phyloP scores from a whole-genome alignment of 2,888 invertebrate genomes.

The Biston betularia region DNA sequence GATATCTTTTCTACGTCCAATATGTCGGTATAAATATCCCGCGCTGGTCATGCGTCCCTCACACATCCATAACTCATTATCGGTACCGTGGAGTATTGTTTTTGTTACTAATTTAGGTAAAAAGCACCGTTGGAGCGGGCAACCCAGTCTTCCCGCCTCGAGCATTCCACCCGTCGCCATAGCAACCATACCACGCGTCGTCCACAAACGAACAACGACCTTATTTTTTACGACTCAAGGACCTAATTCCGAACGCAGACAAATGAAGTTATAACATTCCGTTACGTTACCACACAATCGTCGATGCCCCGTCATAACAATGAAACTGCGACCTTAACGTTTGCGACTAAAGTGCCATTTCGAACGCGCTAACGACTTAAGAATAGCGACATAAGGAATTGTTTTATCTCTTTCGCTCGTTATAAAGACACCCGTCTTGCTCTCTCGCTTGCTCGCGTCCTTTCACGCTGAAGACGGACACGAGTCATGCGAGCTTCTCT shows the following conservation, averaged over 20 bases:
- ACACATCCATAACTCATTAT: slow-evolving; percentile 59
- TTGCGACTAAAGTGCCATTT: slow-evolving; percentile 77
- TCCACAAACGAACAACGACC: slow-evolving; percentile 72
- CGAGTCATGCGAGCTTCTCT: slow-evolving; percentile 80
- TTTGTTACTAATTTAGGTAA: slow-evolving; percentile 74
- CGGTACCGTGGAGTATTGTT: slow-evolving; percentile 53
- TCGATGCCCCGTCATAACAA: slow-evolving; percentile 79
- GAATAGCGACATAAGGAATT: slow-evolving; percentile 85
- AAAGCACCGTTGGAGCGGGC: slow-evolving; percentile 67
- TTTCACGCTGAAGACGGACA: slow-evolving; percentile 78
- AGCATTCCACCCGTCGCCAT: slow-evolving; percentile 86
- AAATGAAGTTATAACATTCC: slow-evolving; percentile 84
- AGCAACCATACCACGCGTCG: slow-evolving; percentile 76
- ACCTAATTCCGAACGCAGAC: slow-evolving; percentile 66
- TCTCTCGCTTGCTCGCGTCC: slow-evolving; percentile 74
- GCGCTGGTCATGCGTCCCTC: slow-evolving; percentile 26
- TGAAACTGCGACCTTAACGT: slow-evolving; percentile 83
- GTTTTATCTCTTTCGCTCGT: slow-evolving; percentile 84
- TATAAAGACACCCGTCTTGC: slow-evolving; percentile 76
- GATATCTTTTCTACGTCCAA: slow-evolving; percentile 19
- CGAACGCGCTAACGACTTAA: slow-evolving; percentile 77
- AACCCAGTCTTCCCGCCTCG: slow-evolving; percentile 65
- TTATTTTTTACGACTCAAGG: slow-evolving; percentile 65
- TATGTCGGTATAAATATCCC: slow-evolving; percentile 32
- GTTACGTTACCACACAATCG: slow-evolving; percentile 76